phyloP scores from a whole-genome alignment of 2,797 vertebrate species.

The Epinephelus coioides region DNA sequence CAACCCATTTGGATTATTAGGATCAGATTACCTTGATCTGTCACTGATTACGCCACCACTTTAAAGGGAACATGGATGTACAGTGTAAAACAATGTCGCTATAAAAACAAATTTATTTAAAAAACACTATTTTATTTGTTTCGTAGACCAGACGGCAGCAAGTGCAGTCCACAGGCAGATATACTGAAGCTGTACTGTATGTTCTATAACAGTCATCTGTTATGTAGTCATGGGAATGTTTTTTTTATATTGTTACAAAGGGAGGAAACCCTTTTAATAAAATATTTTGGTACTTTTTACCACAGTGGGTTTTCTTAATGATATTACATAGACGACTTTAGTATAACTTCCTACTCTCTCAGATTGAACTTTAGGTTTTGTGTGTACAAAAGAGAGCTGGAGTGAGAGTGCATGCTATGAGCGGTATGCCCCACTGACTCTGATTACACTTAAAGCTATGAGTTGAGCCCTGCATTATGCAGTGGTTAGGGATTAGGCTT shows the following conservation, averaged over 20 bases:
- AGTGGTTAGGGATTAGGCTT: conserved; percentile 73
- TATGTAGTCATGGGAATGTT: conserved; percentile 27
- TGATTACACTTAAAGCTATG: conserved; percentile 67
- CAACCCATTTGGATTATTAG: conserved; percentile 76
- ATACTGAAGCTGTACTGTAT: conserved; percentile 12
- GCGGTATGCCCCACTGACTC: conserved; percentile 57
- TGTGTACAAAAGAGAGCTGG: conserved; percentile 34
- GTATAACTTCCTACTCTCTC: conserved; percentile 38
- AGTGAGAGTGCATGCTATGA: conserved; percentile 46
- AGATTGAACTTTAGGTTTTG: conserved; percentile 49
- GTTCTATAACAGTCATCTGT: conserved; percentile 26
- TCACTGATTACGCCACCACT: conserved; percentile 64
- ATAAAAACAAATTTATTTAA: conserved; percentile 9
- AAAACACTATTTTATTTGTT: conserved; percentile 21
- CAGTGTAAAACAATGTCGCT: conserved; percentile 30
- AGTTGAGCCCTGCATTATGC: conserved; percentile 67
- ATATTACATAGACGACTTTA: conserved; percentile 30
- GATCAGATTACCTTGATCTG: conserved; percentile 74
- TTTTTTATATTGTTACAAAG: conserved; percentile 58
- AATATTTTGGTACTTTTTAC: conserved; percentile 48
- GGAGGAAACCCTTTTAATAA: conserved; percentile 49
- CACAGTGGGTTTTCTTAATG: conserved; percentile 11
- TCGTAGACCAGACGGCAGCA: conserved; percentile 22
- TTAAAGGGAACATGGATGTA: conserved; percentile 38
- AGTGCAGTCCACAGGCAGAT: conserved; percentile 27